Evolutionary conservation across 2,797 vertebrate species (phyloP), one percentile per base, ranked within the genome.

Genomic region (Enteromius treurensis): DNA sequence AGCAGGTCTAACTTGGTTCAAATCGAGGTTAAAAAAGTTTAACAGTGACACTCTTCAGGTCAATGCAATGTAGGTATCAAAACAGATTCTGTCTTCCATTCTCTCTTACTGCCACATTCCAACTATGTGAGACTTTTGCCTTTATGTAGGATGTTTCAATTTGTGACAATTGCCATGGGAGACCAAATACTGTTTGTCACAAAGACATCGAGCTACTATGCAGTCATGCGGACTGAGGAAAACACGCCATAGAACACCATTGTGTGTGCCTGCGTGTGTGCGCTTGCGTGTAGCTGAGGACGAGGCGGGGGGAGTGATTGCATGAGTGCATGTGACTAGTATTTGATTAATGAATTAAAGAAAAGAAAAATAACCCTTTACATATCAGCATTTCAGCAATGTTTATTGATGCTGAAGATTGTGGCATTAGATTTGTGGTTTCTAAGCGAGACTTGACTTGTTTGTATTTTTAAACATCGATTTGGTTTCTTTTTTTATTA

Each of bases 221-320:
- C 89, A 82, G 83, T 74, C 77, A 86, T 65, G 82, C 83, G 79
- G 86, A 81, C 62, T 77, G 45, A 82, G 73, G 79, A 91, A 65
- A 40, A 84, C 90, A 87, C 79, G 84, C 87, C 84, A 86, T 84
- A 87, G 64, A 86, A 73, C 76, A 64, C 37, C 29, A 32, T 14
- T 49, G 79, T 51, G 81, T 77, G 76, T 83, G 77, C 81, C 83
- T 87, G 87, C 51, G 62, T 69, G 77, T 85, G 85, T 76, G 82
- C 60, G 87, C 87, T 87, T 86, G 83, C 88, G 86, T 90, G 84
- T 81, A 82, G 88, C 86, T 79, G 86, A 85, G 83, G 53, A 85
- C 87, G 76, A 87, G 81, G 88, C 88, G 84, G 80, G 58, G 42
- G 15, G 79, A 68, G 47, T 37, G 29, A 37, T 62, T 69, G 73